Evolutionary conservation across 2,888 invertebrate species (phyloP).

Genomic region (Lypha dubia): DNA sequence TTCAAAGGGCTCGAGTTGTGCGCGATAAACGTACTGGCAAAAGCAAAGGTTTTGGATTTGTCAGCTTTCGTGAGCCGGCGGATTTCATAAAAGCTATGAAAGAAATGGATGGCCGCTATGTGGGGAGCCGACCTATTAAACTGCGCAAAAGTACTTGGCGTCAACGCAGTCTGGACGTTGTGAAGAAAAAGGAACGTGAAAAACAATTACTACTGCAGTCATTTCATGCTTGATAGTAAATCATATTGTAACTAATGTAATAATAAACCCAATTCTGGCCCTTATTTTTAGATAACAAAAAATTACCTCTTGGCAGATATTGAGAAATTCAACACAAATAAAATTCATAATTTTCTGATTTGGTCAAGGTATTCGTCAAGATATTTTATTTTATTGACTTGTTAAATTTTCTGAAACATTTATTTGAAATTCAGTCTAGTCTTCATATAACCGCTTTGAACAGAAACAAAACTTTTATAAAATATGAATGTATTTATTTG

Average conservation of each 20-base stretch:
- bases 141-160: conserved; percentile 98
- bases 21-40: conserved; percentile 98
- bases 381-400: too few species aligned
- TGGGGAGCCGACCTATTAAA: conserved; percentile 99
- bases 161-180: conserved; percentile 95
- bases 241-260: neutral
- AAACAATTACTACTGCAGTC: conserved; percentile 91
- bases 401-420: too few species aligned
- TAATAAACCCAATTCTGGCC: conserved; percentile 12
- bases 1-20: conserved; percentile 96
- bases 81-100: conserved; percentile 99
- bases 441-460: too few species aligned
- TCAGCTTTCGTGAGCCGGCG: conserved; percentile 98
- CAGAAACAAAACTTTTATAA: neutral
- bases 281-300: conserved; percentile 21
- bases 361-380: too few species aligned
- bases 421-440: too few species aligned
- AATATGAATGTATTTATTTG: conserved; percentile 7
- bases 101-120: conserved; percentile 99
- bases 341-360: conserved; percentile 19
- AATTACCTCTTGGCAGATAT: neutral
- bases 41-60: conserved; percentile 99
- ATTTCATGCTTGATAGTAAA: conserved; percentile 77
- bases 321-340: conserved; percentile 20
- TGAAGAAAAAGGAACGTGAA: conserved; percentile 97